Evolutionary conservation across 2,113 vertebrate species (phyloP), one percentile per base, ranked within the genome.

Genomic region (Fulica atra): DNA sequence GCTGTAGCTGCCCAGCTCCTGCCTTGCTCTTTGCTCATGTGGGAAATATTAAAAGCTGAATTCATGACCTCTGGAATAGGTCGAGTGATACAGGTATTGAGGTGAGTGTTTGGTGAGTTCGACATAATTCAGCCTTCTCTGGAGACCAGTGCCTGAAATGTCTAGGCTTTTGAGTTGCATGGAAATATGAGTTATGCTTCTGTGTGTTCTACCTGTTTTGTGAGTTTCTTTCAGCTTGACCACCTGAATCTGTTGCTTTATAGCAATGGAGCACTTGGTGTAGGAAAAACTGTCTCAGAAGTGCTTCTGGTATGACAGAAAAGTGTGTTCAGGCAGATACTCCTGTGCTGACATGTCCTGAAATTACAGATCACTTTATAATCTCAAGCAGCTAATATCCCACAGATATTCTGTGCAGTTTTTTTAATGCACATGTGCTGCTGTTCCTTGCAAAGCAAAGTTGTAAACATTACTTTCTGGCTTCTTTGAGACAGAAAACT

Each of bases 321-420:
- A 15, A 35, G 25, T 46, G 31, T 81, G 57, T 46, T 93, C 65
- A 81, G 81, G 61, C 86, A 89, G 65, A 38, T 93, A 40, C 29
- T 94, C 77, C 29, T 96, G 77, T 93, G 61, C 61, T 92, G 65
- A 57, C 72, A 82, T 40, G 59, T 90, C 61, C 38, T 81, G 66
- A 50, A 93, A 33, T 90, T 91, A 57, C 28, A 6, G 36, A 42
- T 82, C 70, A 79, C 8, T 44, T 82, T 74, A 40, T 44, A 86
- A 60, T 74, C 61, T 56, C 40, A 64, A 92, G 56, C 53, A 83
- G 29, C 50, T 82, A 42, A 61, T 66, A 46, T 42, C 79, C 83
- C 38, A 35, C 50, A 77, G 53, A 2, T 85, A 36, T 35, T 78
- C 48, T 42, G 7, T 60, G 65, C 59, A 59, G 1, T 18, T 82